These are phyloP conservation scores for Heterohyrax brucei DNA, from an alignment of 2,797 vertebrate species.

Conservation along the genomic window DNA sequence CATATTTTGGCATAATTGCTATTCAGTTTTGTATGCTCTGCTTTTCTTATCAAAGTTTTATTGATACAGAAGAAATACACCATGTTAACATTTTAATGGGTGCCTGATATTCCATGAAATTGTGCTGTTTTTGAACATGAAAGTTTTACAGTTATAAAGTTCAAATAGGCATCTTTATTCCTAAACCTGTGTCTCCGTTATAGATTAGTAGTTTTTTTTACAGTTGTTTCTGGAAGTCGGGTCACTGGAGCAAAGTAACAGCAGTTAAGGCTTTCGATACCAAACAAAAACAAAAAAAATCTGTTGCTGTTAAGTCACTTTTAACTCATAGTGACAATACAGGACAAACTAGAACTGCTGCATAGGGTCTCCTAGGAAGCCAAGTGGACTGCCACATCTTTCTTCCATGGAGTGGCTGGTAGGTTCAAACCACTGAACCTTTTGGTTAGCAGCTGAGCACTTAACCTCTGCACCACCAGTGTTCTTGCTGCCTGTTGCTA, in stretches of 20 bases:
- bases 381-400: not conserved
- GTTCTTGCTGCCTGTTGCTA: conserved; percentile 11
- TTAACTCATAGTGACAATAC: no score
- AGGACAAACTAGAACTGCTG: not conserved
- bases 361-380: not conserved
- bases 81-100: conserved; percentile 33
- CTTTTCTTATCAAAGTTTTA: conserved; percentile 62
- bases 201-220: conserved; percentile 12
- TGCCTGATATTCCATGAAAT: not conserved
- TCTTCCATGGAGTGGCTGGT: not conserved
- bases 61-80: conserved; percentile 21
- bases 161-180: conserved; percentile 37
- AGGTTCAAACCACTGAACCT: not conserved
- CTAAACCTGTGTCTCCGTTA: conserved; percentile 41
- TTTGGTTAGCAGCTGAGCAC: not conserved
- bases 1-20: not conserved
- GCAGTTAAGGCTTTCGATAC: not conserved
- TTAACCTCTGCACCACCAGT: not conserved
- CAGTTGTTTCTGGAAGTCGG: not conserved
- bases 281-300: not conserved
- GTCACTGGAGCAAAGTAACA: not conserved
- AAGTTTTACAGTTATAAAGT: conserved; percentile 47
- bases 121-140: not conserved
- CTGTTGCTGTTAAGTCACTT: no score
- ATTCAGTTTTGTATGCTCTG: conserved; percentile 32